phyloP scores from a whole-genome alignment of 2,113 vertebrate genomes.

The Chaetorhynchus papuensis region DNA sequence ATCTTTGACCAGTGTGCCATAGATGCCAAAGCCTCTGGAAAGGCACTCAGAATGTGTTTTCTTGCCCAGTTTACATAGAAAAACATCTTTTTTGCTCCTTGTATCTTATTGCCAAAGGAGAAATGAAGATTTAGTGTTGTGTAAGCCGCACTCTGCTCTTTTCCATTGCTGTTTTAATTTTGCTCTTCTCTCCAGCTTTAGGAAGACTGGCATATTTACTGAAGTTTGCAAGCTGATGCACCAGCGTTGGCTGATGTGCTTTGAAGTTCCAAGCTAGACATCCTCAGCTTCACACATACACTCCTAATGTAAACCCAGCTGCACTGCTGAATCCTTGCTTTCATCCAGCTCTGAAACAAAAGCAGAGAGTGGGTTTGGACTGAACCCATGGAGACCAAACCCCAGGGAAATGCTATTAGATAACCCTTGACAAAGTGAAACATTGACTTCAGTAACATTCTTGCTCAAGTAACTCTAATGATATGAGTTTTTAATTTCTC shows the following conservation, averaged over 20 bases:
- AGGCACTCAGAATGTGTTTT: background rate
- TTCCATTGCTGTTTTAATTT: background rate
- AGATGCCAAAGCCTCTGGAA: background rate
- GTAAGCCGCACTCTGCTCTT: background rate
- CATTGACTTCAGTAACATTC: background rate
- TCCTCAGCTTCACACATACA: background rate
- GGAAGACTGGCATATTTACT: background rate
- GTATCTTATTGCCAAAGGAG: background rate
- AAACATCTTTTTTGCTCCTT: background rate
- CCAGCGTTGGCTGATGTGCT: background rate
- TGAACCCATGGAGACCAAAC: background rate
- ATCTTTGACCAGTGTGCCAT: background rate
- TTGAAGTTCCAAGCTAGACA: slow-evolving; percentile 13
- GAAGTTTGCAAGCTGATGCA: background rate
- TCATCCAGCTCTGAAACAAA: background rate
- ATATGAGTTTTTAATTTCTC: background rate
- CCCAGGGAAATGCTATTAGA: background rate
- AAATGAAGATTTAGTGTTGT: background rate
- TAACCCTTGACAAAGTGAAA: background rate
- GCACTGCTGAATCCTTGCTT: background rate
- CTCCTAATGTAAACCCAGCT: slow-evolving; percentile 16
- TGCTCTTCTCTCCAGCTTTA: background rate
- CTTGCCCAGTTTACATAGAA: background rate
- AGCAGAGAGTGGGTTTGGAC: background rate
- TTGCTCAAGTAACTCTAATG: background rate